Base-by-base conservation (phyloP, 2,113 vertebrate species). In the Pleuronectes platessa region DNA sequence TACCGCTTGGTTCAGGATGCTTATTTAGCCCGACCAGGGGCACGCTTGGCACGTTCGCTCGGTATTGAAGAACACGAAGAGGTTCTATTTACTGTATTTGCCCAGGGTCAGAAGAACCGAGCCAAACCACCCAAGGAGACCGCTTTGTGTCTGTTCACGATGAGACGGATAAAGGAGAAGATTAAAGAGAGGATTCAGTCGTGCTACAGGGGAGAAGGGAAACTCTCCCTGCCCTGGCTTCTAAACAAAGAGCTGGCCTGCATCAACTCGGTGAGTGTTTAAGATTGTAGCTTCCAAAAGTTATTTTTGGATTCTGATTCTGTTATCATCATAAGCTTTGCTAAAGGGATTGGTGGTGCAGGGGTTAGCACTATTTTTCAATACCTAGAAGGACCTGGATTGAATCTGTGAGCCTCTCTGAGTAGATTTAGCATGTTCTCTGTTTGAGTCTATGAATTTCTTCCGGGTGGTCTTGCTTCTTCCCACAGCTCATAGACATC, bases 151-250 rank as follows among this genome's bases (percentile, higher is more conserved):
- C 94, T 99, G 71, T 99, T 99, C 92, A 99, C 97, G 21, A 95
- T 99, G 92, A 92, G 94, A 68, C 94, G 95, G 89, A 96, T 99
- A 93, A 98, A 99, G 91, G 96, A 99, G 92, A 97, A 96, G 94
- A 99, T 99, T 92, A 99, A 99, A 92, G 96, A 97, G 72, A 95
- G 98, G 64, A 98, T 99, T 93, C 97, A 97, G 92, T 99, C 98
- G 0, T 99, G 98, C 91, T 99, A 99, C 90, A 94, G 95, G 61
- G 97, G 98, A 1, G 96, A 99, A 85, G 98, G 98, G 80, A 98
- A 97, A 40, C 96, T 99, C 76, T 97, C 97, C 0, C 90, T 99
- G 79, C 97, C 97, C 18, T 99, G 98, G 98, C 95, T 99, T 78
- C 95, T 99, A 79, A 99, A 99, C 94, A 99, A 99, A 92, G 97